Base-by-base conservation (phyloP, 2,113 vertebrate species). In the Pseudopipra pipra region DNA sequence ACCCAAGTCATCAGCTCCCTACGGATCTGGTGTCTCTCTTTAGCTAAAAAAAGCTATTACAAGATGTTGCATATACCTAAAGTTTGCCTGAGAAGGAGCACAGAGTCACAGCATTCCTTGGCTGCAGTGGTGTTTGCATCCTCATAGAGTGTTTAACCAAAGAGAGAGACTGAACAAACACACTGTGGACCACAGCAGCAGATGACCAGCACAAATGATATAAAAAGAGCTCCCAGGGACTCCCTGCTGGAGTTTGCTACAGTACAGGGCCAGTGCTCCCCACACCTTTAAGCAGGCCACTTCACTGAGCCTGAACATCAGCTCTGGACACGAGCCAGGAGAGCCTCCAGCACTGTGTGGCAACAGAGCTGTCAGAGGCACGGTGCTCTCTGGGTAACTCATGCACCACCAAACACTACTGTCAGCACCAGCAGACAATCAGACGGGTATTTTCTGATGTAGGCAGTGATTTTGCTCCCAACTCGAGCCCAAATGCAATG, bases 271-370 rank as follows among this genome's bases (percentile, higher is more conserved):
- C 52, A 44, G 65, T 2, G 8, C 49, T 72, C 31, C 31, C 63
- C 59, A 76, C 33, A 59, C 17, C 41, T 65, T n/a, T 33, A 23
- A 37, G 16, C 39, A 47, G 46, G 3, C 15, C 55, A 30, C 8
- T 51, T 23, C 47, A 31, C 41, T 20, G 30, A 75, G 68, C 68
- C 12, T 27, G 35, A 51, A 22, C 1, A 66, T 0, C 33, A 20
- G 6, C 56, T n/a, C 71, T 21, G 71, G 62, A 52, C 10, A 4
- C 2, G 6, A 54, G 54, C 9, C 47, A 66, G 56, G 30, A 61
- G 43, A 67, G 44, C 9, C 46, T 80, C 33, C 76, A 68, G 59
- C 82, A 30, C 27, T 2, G 11, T 5, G 35, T 0, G 0, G 71
- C 59, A 65, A 11, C 58, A 43, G 54, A 27, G 44, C 59, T 0